Conservation (phyloP, 2,797 vertebrate genomes). For the Molossus molossus region DNA sequence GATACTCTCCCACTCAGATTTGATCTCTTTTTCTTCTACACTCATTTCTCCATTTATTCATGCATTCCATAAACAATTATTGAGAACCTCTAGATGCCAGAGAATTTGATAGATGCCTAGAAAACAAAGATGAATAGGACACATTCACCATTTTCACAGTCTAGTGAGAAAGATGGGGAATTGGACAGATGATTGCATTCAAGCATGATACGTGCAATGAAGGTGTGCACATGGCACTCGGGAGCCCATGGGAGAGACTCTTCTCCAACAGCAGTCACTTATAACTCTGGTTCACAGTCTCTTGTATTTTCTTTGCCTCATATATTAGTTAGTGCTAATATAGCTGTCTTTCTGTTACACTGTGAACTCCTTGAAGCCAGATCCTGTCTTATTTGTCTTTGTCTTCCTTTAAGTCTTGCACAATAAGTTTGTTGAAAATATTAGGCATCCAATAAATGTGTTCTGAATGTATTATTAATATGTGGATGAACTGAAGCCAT, state of each 20-base stretch:
- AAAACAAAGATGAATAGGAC: conserved; percentile 18
- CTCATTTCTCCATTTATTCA: not conserved
- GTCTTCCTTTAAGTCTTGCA: not conserved
- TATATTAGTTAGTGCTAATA: conserved; percentile 12
- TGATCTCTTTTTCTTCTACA: not conserved
- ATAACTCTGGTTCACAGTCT: not conserved
- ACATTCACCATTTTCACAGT: not conserved
- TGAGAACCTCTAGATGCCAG: not conserved
- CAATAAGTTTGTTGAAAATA: conserved; percentile 32
- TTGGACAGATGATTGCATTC: not conserved
- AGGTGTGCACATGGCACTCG: not conserved
- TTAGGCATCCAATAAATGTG: not conserved
- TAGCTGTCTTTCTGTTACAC: not conserved
- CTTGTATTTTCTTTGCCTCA: conserved; percentile 5
- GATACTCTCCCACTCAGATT: not conserved
- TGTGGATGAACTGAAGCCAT: not conserved
- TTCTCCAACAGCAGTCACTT: not conserved
- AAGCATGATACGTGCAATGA: not conserved
- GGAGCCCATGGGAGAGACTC: not conserved
- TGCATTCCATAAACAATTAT: conserved; percentile 25
- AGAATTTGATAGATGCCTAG: not conserved
- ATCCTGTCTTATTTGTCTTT: conserved; percentile 17
- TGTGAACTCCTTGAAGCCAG: not conserved
- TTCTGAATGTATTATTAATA: conserved; percentile 23
- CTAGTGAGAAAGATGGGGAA: not conserved